phyloP scores from a whole-genome alignment of 1,140 invertebrate genomes.

The Drosophila rufa region DNA sequence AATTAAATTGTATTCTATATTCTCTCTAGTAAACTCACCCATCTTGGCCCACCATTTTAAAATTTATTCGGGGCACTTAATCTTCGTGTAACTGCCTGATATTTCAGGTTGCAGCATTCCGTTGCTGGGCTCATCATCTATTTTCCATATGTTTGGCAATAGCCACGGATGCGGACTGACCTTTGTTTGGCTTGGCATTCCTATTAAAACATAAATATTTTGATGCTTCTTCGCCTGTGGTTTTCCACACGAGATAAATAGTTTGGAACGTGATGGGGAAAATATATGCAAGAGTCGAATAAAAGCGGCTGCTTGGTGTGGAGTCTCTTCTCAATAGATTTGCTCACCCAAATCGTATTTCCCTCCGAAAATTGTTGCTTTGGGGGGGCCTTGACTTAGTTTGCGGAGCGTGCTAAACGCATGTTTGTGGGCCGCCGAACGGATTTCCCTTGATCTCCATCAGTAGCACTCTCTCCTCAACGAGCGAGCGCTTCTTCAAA shows the following conservation, averaged over 20 bases:
- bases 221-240: constrained; percentile 30
- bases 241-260: constrained; percentile 49
- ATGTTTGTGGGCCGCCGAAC: constrained; percentile 31
- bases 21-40: too few species aligned
- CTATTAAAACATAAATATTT: constrained; percentile 45
- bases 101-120: constrained; percentile 34
- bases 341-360: constrained; percentile 27
- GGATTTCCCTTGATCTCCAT: constrained; percentile 29
- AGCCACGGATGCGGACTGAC: constrained; percentile 28
- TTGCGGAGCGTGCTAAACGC: constrained; percentile 40
- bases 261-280: constrained; percentile 50
- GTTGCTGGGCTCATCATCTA: constrained; percentile 19
- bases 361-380: constrained; percentile 30
- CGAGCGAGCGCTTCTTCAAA: constrained; percentile 7
- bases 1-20: neutral
- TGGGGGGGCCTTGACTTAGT: constrained; percentile 45
- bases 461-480: constrained; percentile 13
- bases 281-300: constrained; percentile 37
- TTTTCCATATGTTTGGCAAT: constrained; percentile 52
- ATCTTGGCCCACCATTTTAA: neutral
- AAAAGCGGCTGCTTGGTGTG: constrained; percentile 24
- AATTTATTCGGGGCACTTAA: constrained; percentile 8
- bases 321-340: constrained; percentile 23
- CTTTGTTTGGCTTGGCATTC: constrained; percentile 44
- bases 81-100: constrained; percentile 8